Evolutionary conservation across 2,888 invertebrate genomes (phyloP).

Genomic region (Leucophenga montana): DNA sequence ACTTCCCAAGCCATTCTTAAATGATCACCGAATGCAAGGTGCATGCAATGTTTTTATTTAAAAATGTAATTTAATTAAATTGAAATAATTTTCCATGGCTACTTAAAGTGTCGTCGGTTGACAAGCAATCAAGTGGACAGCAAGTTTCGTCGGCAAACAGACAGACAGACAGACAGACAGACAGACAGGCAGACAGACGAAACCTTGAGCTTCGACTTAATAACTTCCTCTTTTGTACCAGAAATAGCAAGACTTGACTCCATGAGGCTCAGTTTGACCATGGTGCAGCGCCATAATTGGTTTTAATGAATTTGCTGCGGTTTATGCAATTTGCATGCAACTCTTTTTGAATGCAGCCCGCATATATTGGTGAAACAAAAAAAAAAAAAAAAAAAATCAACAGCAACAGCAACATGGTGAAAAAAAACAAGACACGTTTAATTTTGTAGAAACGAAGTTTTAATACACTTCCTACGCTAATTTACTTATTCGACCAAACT

Average conservation of each 20-base stretch:
- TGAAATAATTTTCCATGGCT: conserved; percentile 11
- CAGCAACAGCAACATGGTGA: too few species aligned
- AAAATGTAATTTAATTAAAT: conserved; percentile 5
- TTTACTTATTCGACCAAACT: too few species aligned
- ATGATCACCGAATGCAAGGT: neutral
- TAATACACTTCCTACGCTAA: too few species aligned
- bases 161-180: conserved; percentile 1
- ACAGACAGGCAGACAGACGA: neutral
- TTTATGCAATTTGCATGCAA: conserved; percentile 66
- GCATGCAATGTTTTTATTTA: neutral
- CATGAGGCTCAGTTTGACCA: too few species aligned
- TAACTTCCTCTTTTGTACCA: neutral
- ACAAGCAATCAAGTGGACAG: conserved; percentile 21
- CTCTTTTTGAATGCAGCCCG: conserved; percentile 36
- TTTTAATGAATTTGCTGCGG: conserved; percentile 67
- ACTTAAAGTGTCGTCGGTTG: conserved; percentile 13
- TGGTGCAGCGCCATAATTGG: conserved; percentile 52
- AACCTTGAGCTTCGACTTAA: conserved; percentile 14
- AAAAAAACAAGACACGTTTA: too few species aligned
- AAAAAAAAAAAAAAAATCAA: too few species aligned
- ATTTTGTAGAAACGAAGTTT: too few species aligned
- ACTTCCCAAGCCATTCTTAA: too few species aligned
- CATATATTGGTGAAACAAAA: too few species aligned
- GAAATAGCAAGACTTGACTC: neutral
- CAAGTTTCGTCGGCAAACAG: neutral